Evolutionary conservation across 2,888 invertebrate genomes (phyloP).

Genomic region (Synergus itoensis): DNA sequence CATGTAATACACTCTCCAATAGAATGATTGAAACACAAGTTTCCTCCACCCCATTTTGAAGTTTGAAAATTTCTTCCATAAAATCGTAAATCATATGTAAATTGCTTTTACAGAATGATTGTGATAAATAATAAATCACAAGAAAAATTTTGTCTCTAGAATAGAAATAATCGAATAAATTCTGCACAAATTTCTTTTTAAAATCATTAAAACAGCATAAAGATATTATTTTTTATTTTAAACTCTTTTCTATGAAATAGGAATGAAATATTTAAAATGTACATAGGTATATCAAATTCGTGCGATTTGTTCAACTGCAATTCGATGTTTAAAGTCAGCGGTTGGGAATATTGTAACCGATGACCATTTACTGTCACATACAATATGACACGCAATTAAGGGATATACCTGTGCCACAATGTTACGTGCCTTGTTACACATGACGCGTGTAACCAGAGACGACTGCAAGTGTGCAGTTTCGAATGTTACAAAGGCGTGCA

Average conservation of each 20-base stretch:
- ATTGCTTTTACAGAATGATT: no score
- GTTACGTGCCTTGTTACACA: conserved; percentile 25
- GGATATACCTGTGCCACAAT: conserved; percentile 35
- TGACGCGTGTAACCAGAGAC: conserved; percentile 30
- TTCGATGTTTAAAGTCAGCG: not conserved
- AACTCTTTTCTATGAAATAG: not conserved
- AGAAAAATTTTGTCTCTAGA: no score
- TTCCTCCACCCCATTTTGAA: not conserved
- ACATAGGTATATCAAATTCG: not conserved
- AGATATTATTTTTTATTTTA: not conserved
- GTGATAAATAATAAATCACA: no score
- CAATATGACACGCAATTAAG: conserved; percentile 29
- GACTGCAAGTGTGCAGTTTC: conserved; percentile 23
- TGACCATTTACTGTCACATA: conserved; percentile 29
- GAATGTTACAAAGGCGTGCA: conserved; percentile 29
- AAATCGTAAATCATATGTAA: no score
- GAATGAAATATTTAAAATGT: not conserved
- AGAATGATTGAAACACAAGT: not conserved
- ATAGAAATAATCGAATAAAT: no score
- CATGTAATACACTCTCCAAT: not conserved
- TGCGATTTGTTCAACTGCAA: not conserved
- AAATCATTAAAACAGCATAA: not conserved
- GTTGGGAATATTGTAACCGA: conserved; percentile 25
- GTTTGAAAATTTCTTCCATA: no score
- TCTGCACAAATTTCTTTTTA: not conserved